A percentile compares a stretch with the other conserved stretches of the same genome.
phyloP scores from a whole-genome alignment of 2,888 invertebrate genomes.

The Nomada hirtipes region DNA sequence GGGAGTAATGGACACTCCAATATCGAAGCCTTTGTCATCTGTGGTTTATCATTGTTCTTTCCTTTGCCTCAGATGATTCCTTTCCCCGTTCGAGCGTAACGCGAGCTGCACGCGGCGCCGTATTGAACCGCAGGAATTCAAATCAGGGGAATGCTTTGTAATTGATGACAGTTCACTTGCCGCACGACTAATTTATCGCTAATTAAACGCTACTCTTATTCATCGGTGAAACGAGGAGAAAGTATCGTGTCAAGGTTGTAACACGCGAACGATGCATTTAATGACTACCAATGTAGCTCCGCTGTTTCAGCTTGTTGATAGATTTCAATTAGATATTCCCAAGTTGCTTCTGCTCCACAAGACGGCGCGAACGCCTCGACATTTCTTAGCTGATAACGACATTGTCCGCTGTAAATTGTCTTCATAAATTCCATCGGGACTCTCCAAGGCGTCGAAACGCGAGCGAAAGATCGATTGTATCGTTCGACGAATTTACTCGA shows the following conservation, averaged over 20 bases:
- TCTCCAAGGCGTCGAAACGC: too few species aligned
- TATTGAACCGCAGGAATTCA: background rate
- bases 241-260: conserved; percentile 30
- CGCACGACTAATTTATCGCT: conserved; percentile 12
- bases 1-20: conserved; percentile 43
- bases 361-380: too few species aligned
- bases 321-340: conserved; percentile 36
- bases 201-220: conserved; percentile 18
- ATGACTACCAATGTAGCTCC: conserved; percentile 9
- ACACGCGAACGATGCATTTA: conserved; percentile 18
- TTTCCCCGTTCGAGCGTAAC: conserved; percentile 7
- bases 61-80: conserved; percentile 24
- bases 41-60: conserved; percentile 66
- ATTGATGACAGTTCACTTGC: conserved; percentile 7
- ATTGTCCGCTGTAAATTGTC: too few species aligned
- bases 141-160: conserved; percentile 11
- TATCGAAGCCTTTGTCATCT: conserved; percentile 64
- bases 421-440: too few species aligned
- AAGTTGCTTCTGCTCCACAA: background rate
- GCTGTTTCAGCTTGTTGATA: background rate
- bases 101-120: background rate
- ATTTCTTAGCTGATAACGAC: too few species aligned
- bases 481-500: background rate
- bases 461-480: background rate
- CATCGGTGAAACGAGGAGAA: background rate